These are phyloP conservation scores for Aradophagus sp. DNA, from an alignment of 1,140 invertebrate species.

Conservation along the genomic window DNA sequence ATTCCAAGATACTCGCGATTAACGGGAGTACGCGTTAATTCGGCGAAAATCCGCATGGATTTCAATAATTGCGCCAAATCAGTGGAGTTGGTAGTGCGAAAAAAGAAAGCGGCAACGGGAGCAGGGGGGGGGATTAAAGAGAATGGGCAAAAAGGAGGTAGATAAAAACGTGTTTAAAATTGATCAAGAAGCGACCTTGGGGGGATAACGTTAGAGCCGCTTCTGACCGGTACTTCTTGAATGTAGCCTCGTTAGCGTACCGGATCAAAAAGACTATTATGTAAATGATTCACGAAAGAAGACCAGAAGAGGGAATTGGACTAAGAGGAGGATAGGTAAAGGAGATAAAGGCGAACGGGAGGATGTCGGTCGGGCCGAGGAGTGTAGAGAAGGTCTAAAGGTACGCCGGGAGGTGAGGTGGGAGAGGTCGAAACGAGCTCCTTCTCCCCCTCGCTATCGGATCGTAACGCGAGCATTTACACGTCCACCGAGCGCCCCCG, in stretches of 20 bases:
- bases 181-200: too few relatives aligned
- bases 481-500: slow-evolving; percentile 62
- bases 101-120: too few relatives aligned
- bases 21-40: too few relatives aligned
- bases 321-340: slow-evolving; percentile 32
- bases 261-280: slow-evolving; percentile 65
- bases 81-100: too few relatives aligned
- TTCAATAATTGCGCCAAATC: too few relatives aligned
- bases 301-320: slow-evolving; percentile 64
- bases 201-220: slow-evolving; percentile 18
- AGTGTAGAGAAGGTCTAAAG: too few relatives aligned
- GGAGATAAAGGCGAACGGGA: slow-evolving; percentile 23
- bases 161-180: background rate
- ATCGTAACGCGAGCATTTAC: slow-evolving; percentile 68
- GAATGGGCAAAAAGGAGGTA: background rate
- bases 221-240: slow-evolving; percentile 45
- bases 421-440: slow-evolving; percentile 39
- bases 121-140: background rate
- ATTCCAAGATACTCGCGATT: too few relatives aligned
- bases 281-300: slow-evolving; percentile 66
- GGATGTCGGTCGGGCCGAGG: too few relatives aligned
- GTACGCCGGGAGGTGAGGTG: background rate
- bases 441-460: slow-evolving; percentile 62
- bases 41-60: too few relatives aligned
- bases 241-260: slow-evolving; percentile 63